These are phyloP conservation scores for Cromileptes altivelis DNA, from an alignment of 2,113 vertebrate species.

Conservation along the genomic window DNA sequence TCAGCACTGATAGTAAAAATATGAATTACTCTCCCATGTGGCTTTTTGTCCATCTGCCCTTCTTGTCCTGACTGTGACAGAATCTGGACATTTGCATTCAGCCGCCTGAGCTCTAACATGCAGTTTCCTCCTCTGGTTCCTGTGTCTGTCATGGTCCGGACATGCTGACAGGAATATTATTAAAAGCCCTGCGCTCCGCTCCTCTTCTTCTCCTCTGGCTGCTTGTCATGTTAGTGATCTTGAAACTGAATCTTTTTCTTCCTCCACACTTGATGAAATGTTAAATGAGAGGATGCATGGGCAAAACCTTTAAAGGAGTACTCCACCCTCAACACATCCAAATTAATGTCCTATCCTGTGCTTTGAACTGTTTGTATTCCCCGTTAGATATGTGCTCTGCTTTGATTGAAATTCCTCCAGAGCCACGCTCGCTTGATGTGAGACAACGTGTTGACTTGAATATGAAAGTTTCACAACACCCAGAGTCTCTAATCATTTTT, in stretches of 20 bases:
- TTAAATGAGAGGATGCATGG: background rate
- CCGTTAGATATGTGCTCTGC: background rate
- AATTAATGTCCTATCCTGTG: background rate
- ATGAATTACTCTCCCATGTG: slow-evolving; percentile 7
- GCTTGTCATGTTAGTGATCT: slow-evolving; percentile 29
- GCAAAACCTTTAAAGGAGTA: slow-evolving; percentile 20
- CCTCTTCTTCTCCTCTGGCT: slow-evolving; percentile 29
- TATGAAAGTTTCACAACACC: no score
- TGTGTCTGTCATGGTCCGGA: slow-evolving; percentile 40
- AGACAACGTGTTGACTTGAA: background rate
- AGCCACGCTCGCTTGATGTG: background rate
- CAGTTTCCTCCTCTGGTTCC: slow-evolving; percentile 3
- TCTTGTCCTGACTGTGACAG: slow-evolving; percentile 26
- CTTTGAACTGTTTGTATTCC: background rate
- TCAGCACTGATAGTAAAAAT: background rate
- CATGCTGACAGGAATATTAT: slow-evolving; percentile 36
- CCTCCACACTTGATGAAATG: slow-evolving; percentile 1
- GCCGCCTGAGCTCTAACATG: slow-evolving; percentile 5
- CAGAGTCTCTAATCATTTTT: background rate
- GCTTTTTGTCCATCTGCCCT: slow-evolving; percentile 16
- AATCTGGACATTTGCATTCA: slow-evolving; percentile 2
- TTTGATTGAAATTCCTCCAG: slow-evolving; percentile 13
- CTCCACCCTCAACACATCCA: background rate
- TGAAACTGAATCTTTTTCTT: background rate
- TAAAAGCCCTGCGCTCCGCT: slow-evolving; percentile 14